Conservation (phyloP, 2,888 invertebrate genomes). For the Drosophila rellima region DNA sequence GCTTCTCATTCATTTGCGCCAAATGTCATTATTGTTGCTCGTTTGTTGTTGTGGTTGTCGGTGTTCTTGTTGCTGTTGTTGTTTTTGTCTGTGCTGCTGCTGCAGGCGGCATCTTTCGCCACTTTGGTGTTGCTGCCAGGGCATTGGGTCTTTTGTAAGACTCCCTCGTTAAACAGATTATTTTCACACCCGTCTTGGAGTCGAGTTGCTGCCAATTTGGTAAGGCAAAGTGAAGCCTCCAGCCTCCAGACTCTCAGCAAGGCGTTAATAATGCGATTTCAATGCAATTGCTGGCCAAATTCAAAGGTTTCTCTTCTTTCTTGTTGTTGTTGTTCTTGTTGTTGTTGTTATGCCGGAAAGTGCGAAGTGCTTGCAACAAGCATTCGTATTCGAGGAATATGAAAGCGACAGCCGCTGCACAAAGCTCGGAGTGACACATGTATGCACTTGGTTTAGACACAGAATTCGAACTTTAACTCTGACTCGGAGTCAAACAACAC, state of each 20-base stretch:
- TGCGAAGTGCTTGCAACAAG: conserved; percentile 53
- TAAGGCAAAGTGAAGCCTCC: conserved; percentile 49
- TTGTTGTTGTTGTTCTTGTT: not conserved
- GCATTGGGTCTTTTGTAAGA: conserved; percentile 79
- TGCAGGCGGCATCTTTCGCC: conserved; percentile 62
- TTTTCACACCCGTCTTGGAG: conserved; percentile 73
- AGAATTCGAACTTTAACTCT: conserved; percentile 55
- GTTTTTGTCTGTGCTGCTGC: conserved; percentile 21
- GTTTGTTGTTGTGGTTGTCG: conserved; percentile 69
- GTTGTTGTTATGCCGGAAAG: conserved; percentile 40
- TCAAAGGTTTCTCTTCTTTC: conserved; percentile 48
- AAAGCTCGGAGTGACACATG: conserved; percentile 84
- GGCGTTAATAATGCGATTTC: conserved; percentile 84
- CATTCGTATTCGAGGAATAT: conserved; percentile 47
- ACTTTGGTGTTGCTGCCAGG: conserved; percentile 31
- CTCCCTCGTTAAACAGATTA: conserved; percentile 86
- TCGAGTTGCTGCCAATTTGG: conserved; percentile 72
- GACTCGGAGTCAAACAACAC: conserved; percentile 5
- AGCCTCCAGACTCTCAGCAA: conserved; percentile 41
- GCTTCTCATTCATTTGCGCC: conserved; percentile 80
- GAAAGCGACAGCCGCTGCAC: conserved; percentile 70
- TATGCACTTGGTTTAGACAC: conserved; percentile 85
- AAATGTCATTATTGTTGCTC: conserved; percentile 81
- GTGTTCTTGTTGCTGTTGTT: conserved; percentile 18
- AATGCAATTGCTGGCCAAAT: conserved; percentile 73